phyloP scores from a whole-genome alignment of 1,140 invertebrate species.

The Patella vulgata region DNA sequence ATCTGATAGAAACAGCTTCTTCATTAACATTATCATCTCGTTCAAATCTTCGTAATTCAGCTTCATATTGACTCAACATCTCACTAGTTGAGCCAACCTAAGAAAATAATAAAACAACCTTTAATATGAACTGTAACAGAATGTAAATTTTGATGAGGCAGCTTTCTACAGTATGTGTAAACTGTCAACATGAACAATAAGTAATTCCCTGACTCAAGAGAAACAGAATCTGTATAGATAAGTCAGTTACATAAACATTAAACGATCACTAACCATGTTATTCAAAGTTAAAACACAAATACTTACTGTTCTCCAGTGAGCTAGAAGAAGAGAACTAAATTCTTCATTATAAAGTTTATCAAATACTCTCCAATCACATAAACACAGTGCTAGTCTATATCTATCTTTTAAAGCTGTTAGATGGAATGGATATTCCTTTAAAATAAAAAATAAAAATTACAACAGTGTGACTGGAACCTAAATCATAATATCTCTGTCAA shows the following conservation, averaged over 20 bases:
- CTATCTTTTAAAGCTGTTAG: slow-evolving; percentile 57
- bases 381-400: slow-evolving; percentile 48
- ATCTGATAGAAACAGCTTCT: slow-evolving; percentile 57
- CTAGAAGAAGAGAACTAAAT: slow-evolving; percentile 57
- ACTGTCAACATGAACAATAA: no score
- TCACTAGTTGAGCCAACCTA: slow-evolving; percentile 55
- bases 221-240: no score
- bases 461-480: neutral
- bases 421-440: slow-evolving; percentile 60
- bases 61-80: slow-evolving; percentile 56
- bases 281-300: no score
- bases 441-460: slow-evolving; percentile 2
- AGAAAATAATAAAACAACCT: slow-evolving; percentile 11
- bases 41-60: slow-evolving; percentile 52
- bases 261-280: no score
- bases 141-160: no score
- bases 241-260: no score
- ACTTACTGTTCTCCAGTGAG: slow-evolving; percentile 62
- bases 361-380: slow-evolving; percentile 63
- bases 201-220: no score
- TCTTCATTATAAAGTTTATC: slow-evolving; percentile 63
- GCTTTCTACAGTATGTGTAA: no score
- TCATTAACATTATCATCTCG: slow-evolving; percentile 55
- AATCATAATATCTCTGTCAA: no score
- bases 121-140: no score